Conservation (phyloP, 2,888 invertebrate genomes). For the Diadegma fenestrale region DNA sequence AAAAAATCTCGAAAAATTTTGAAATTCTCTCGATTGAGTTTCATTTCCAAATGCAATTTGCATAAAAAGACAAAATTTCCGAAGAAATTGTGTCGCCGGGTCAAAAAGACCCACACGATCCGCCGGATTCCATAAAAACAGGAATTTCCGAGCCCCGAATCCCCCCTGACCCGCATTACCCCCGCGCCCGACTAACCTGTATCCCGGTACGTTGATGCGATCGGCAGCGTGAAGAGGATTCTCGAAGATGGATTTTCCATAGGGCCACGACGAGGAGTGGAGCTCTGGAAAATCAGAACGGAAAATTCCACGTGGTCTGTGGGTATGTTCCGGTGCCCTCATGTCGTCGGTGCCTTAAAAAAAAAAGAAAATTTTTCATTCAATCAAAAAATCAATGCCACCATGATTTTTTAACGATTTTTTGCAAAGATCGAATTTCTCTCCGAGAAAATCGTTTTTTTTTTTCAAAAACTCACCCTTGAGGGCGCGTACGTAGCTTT, state of each 20-base stretch:
- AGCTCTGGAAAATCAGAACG: conserved; percentile 92
- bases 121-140: no score
- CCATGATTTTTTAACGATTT: neutral
- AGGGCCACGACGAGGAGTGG: conserved; percentile 90
- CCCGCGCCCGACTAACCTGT: conserved; percentile 86
- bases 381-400: neutral
- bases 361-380: neutral
- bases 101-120: no score
- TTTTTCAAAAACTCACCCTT: conserved; percentile 92
- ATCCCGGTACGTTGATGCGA: conserved; percentile 94
- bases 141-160: no score
- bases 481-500: conserved; percentile 96
- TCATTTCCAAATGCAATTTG: no score
- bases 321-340: conserved; percentile 91
- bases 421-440: neutral
- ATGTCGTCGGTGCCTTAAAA: conserved; percentile 94
- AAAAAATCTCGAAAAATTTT: no score
- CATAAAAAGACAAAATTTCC: no score
- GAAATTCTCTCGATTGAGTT: no score
- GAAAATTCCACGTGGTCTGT: conserved; percentile 89
- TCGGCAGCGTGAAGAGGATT: conserved; percentile 93
- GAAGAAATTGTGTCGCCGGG: no score
- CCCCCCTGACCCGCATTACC: no score
- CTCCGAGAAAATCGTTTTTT: no score
- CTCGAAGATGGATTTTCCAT: conserved; percentile 94